Evolutionary conservation across 1,140 invertebrate species (phyloP).

Genomic region (Venustaconcha ellipsiformis): DNA sequence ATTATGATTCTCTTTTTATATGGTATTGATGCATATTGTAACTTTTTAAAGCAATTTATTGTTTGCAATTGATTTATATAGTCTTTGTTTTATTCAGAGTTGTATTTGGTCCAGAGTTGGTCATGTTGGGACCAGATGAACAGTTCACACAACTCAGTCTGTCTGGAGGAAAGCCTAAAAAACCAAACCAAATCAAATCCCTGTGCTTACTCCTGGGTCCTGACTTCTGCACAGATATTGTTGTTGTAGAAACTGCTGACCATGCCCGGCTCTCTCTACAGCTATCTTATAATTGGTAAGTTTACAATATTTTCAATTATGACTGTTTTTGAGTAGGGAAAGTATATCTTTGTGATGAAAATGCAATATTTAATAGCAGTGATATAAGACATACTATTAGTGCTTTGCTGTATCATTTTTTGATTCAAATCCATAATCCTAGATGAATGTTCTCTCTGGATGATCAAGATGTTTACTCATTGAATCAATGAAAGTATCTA

Average conservation of each 20-base stretch:
- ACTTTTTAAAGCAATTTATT: too few relatives aligned
- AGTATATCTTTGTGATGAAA: too few relatives aligned
- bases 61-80: neutral
- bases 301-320: neutral
- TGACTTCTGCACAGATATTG: slow-evolving; percentile 73
- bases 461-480: too few relatives aligned
- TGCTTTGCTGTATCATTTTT: too few relatives aligned
- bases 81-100: slow-evolving; percentile 60
- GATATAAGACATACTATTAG: too few relatives aligned
- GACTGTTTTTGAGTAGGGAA: neutral
- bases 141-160: slow-evolving; percentile 72
- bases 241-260: slow-evolving; percentile 73
- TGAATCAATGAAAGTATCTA: too few relatives aligned
- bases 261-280: slow-evolving; percentile 72
- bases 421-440: too few relatives aligned
- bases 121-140: slow-evolving; percentile 74
- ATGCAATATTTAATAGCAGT: too few relatives aligned
- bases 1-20: too few relatives aligned
- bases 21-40: too few relatives aligned
- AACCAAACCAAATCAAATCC: slow-evolving; percentile 70
- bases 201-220: slow-evolving; percentile 72
- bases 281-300: slow-evolving; percentile 72
- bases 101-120: slow-evolving; percentile 73
- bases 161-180: slow-evolving; percentile 73
- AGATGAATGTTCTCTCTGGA: too few relatives aligned